Evolutionary conservation across 2,888 invertebrate species (phyloP), one percentile per base, ranked within the genome.

Genomic region (Seira ritae): DNA sequence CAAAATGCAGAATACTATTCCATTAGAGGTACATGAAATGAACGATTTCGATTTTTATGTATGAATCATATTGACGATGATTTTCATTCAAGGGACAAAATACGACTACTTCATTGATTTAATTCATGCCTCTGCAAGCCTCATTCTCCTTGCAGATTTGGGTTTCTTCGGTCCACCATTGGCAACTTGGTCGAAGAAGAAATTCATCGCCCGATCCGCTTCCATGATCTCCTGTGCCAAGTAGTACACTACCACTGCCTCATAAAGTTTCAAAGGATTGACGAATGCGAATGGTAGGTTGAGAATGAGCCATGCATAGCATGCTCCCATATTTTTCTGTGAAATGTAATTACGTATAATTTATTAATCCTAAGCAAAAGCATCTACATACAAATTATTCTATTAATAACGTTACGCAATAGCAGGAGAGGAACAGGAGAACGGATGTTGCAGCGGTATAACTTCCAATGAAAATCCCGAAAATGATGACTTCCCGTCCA

Each of bases 331-430:
- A 12, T 55, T 55, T 55, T 15, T 55, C 55, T 55, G 15, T 31
- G 8, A 8, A 31, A 31, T 31, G 2, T 31, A 31, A 31, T 31
- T 31, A 31, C 31, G 8, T 31, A 31, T n/a, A 55, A 55, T 55
- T 17, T 55, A n/a, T 55, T 3, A 55, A 55, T 55, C 3, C 15
- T n/a, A 8, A 8, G 15, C 6, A 8, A n/a, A n/a, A n/a, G 42
- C 6, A 55, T 55, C 17, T 8, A n/a, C 6, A 8, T n/a, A 55
- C 12, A 17, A 17, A n/a, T 55, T 55, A 3, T 55, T 55, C n/a
- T n/a, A n/a, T n/a, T n/a, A n/a, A n/a, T n/a, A n/a, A n/a, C 12
- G 42, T 55, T 55, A 55, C 55, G 55, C 55, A 55, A 17, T 55
- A 55, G 17, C 1, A 3, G n/a, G 55, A 55, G 15, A 55, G 17